Conservation (phyloP, 2,888 invertebrate genomes). For the Patella depressa region DNA sequence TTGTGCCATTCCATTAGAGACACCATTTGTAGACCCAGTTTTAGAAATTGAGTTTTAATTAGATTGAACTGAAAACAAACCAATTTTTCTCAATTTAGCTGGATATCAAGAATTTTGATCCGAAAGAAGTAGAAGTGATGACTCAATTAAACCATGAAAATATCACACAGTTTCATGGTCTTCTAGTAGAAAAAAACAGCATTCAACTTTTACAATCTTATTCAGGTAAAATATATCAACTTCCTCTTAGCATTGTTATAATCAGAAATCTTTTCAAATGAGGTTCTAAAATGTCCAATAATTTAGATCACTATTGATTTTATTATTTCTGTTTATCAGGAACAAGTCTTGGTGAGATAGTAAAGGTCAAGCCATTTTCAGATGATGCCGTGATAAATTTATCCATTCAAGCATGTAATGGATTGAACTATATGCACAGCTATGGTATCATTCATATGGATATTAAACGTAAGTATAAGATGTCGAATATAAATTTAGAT, state of each 20-base stretch:
- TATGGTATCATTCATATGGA: slow-evolving; percentile 19
- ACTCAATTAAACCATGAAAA: slow-evolving; percentile 16
- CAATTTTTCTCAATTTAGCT: background rate
- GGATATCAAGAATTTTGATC: background rate
- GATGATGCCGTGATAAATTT: slow-evolving; percentile 3
- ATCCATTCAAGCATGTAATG: slow-evolving; percentile 8
- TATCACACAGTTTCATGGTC: slow-evolving; percentile 19
- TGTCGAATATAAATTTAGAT: background rate
- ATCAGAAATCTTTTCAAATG: too few relatives aligned
- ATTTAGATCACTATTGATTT: too few relatives aligned
- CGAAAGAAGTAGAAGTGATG: slow-evolving; percentile 20
- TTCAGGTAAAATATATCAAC: slow-evolving; percentile 12
- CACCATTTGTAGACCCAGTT: too few relatives aligned
- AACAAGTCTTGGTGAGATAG: too few relatives aligned
- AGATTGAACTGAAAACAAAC: too few relatives aligned
- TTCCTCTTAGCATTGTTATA: too few relatives aligned
- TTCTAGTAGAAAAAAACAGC: background rate
- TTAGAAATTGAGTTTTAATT: too few relatives aligned
- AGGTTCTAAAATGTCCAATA: too few relatives aligned
- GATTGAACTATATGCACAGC: slow-evolving; percentile 13
- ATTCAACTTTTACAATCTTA: slow-evolving; percentile 16
- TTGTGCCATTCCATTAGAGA: too few relatives aligned
- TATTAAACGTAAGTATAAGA: slow-evolving; percentile 19
- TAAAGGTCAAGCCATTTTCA: too few relatives aligned
- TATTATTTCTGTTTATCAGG: too few relatives aligned